Conservation (phyloP, 2,888 invertebrate genomes). For the Limnephilus lunatus region DNA sequence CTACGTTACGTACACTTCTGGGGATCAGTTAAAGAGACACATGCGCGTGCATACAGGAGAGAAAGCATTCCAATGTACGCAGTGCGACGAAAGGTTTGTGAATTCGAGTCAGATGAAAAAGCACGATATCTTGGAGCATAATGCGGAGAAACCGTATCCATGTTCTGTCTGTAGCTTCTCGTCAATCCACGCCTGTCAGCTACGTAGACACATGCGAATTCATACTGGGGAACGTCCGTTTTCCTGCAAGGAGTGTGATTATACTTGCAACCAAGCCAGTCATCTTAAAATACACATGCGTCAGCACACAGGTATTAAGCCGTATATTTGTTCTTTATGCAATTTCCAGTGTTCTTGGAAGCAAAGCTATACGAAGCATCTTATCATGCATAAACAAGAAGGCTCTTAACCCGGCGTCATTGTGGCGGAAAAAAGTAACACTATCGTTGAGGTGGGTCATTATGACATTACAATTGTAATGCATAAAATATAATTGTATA, state of each 20-base stretch:
- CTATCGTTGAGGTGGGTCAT: no score
- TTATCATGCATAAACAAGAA: background rate
- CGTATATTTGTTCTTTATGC: background rate
- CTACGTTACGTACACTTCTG: background rate
- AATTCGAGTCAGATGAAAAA: background rate
- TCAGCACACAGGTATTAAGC: background rate
- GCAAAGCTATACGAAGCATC: background rate
- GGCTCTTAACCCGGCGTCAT: background rate
- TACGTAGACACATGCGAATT: background rate
- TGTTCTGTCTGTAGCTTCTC: background rate
- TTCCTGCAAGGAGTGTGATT: background rate
- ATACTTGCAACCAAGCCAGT: background rate
- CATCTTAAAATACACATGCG: slow-evolving; percentile 17
- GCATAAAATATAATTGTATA: no score
- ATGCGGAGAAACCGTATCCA: background rate
- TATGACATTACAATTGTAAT: no score
- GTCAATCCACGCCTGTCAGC: background rate
- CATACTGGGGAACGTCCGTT: background rate
- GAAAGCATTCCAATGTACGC: background rate
- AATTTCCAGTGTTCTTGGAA: background rate
- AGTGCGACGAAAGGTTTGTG: background rate
- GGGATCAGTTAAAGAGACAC: background rate
- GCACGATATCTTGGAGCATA: background rate
- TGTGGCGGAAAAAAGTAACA: no score
- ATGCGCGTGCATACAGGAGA: background rate